Conservation (phyloP, 2,888 invertebrate species). For the Erebia palarica region DNA sequence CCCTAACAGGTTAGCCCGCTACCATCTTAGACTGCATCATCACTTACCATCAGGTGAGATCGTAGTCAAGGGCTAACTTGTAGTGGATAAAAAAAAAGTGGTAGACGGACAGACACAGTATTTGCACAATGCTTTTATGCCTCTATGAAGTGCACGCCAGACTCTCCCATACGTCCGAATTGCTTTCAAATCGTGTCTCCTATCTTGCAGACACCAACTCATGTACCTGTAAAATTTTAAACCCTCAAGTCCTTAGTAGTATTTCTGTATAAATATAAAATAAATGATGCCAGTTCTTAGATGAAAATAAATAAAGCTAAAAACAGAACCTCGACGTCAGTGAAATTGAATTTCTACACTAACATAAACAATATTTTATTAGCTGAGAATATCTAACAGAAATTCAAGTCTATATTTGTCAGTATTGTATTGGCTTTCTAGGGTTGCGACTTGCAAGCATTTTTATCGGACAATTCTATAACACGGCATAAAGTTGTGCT, state of each 20-base stretch:
- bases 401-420: constrained; percentile 58
- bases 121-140: too few relatives aligned
- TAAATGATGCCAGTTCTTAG: not conserved
- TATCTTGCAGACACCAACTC: too few relatives aligned
- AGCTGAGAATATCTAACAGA: constrained; percentile 44
- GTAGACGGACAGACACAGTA: too few relatives aligned
- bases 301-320: constrained; percentile 19
- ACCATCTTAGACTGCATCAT: too few relatives aligned
- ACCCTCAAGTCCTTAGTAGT: not conserved
- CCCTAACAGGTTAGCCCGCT: too few relatives aligned
- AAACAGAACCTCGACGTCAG: constrained; percentile 22
- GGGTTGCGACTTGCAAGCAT: constrained; percentile 40
- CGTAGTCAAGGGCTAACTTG: too few relatives aligned
- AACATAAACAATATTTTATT: constrained; percentile 47
- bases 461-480: not conserved
- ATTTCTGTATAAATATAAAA: not conserved
- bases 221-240: not conserved
- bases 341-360: constrained; percentile 25
- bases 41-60: too few relatives aligned
- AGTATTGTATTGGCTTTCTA: constrained; percentile 56
- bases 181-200: too few relatives aligned
- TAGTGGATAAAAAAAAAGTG: too few relatives aligned
- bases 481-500: not conserved
- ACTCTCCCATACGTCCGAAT: too few relatives aligned
- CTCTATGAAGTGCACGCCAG: too few relatives aligned